Conservation (phyloP, 2,888 invertebrate species). For the Drosophila hamatofila region DNA sequence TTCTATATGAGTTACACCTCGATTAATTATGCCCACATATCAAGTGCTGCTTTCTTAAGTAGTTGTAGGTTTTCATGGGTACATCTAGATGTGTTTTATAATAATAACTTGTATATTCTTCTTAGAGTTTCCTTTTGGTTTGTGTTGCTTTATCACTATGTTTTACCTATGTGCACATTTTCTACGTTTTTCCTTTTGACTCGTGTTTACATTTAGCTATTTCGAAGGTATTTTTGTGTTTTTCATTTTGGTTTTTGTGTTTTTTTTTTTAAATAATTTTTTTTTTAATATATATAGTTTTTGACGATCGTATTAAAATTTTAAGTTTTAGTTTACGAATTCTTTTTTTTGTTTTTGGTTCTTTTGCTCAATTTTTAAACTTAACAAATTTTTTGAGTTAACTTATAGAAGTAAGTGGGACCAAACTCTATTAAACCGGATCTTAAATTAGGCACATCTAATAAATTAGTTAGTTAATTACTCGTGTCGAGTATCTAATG, state of each 20-base stretch:
- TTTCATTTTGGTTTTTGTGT: neutral
- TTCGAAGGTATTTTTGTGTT: slow-evolving; percentile 38
- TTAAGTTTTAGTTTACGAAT: slow-evolving; percentile 4
- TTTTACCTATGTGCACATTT: slow-evolving; percentile 60
- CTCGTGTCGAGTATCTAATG: slow-evolving; percentile 12
- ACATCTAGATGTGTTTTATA: slow-evolving; percentile 41
- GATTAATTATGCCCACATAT: slow-evolving; percentile 27
- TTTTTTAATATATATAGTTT: neutral
- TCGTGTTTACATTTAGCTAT: slow-evolving; percentile 58
- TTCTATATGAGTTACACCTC: slow-evolving; percentile 40
- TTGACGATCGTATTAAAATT: slow-evolving; percentile 15
- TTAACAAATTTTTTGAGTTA: slow-evolving; percentile 34
- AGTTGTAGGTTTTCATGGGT: slow-evolving; percentile 48
- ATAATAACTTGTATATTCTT: slow-evolving; percentile 5
- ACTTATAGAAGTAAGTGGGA: slow-evolving; percentile 58
- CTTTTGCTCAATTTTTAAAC: slow-evolving; percentile 35
- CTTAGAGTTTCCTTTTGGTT: slow-evolving; percentile 41
- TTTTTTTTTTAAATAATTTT: neutral
- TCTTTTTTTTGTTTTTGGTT: slow-evolving; percentile 27
- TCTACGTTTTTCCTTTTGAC: slow-evolving; percentile 38
- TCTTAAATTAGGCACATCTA: slow-evolving; percentile 42
- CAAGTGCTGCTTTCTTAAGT: slow-evolving; percentile 44
- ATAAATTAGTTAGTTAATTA: slow-evolving; percentile 22
- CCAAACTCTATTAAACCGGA: slow-evolving; percentile 14
- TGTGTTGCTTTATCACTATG: slow-evolving; percentile 58